These are phyloP conservation scores for Acipenser ruthenus DNA, from an alignment of 2,797 vertebrate genomes.

Conservation along the genomic window DNA sequence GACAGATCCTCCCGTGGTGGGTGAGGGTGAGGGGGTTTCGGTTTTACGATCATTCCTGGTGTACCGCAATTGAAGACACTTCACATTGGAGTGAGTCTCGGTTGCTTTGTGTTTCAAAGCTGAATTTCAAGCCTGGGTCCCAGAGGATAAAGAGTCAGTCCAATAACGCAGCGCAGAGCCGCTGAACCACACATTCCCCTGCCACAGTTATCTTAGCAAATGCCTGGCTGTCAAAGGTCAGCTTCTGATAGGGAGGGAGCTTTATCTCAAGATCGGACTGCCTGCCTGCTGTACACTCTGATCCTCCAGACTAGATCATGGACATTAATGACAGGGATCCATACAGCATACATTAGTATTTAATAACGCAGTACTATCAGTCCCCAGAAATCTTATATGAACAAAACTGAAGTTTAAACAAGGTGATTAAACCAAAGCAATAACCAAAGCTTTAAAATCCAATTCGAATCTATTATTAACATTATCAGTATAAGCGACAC, in stretches of 20 bases:
- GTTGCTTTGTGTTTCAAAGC: background rate
- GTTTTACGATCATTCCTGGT: too few relatives aligned
- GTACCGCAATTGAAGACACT: too few relatives aligned
- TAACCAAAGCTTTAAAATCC: too few relatives aligned
- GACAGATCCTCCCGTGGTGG: too few relatives aligned
- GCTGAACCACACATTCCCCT: conserved; percentile 40
- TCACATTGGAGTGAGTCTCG: too few relatives aligned
- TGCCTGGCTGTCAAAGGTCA: conserved; percentile 48
- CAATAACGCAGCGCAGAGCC: conserved; percentile 27
- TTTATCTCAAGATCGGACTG: background rate
- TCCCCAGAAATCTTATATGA: too few relatives aligned
- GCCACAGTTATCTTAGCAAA: conserved; percentile 49
- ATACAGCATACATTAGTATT: background rate
- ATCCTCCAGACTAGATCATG: background rate
- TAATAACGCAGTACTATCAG: too few relatives aligned
- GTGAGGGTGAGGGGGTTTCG: too few relatives aligned
- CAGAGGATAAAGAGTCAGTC: conserved; percentile 28
- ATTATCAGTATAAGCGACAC: too few relatives aligned
- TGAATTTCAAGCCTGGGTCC: conserved; percentile 13
- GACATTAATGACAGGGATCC: background rate
- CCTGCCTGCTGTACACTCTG: background rate
- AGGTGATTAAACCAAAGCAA: too few relatives aligned
- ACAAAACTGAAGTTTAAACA: too few relatives aligned
- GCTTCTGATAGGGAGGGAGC: conserved; percentile 24
- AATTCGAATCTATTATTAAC: too few relatives aligned